These are phyloP conservation scores for Sebastolobus alascanus DNA, from an alignment of 2,797 vertebrate genomes.

Conservation along the genomic window DNA sequence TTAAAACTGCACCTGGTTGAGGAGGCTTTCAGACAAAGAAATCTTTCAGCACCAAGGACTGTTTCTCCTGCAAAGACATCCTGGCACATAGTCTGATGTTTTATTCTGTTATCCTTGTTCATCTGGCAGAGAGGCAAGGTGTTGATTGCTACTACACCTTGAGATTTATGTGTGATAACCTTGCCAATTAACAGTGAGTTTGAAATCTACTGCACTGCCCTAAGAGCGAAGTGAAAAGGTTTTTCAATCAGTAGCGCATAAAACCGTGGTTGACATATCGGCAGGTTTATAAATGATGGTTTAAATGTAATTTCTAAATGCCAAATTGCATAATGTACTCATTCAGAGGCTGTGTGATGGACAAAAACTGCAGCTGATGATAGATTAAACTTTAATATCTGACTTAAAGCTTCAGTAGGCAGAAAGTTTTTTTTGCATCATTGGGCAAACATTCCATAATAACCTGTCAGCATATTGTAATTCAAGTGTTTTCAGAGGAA, in stretches of 20 bases:
- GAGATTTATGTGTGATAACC: constrained; percentile 42
- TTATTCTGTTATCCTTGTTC: constrained; percentile 25
- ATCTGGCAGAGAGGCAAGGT: constrained; percentile 18
- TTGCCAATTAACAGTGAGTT: constrained; percentile 38
- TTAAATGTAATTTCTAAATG: not conserved
- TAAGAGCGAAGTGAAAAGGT: not conserved
- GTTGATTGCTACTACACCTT: constrained; percentile 58
- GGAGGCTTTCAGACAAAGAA: constrained; percentile 23
- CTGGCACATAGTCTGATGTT: not conserved
- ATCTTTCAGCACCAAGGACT: constrained; percentile 16
- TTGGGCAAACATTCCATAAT: too few species aligned
- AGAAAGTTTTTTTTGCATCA: too few species aligned
- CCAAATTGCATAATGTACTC: not conserved
- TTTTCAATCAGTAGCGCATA: not conserved
- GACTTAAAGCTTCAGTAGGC: not conserved
- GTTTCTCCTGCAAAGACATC: constrained; percentile 1
- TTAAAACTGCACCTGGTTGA: constrained; percentile 20
- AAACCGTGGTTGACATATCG: not conserved
- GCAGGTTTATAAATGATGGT: not conserved
- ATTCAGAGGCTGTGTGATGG: not conserved
- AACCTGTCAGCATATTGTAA: too few species aligned
- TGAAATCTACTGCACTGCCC: constrained; percentile 12
- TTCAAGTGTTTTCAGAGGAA: too few species aligned
- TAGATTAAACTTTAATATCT: not conserved
- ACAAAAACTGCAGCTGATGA: not conserved